A percentile compares a stretch with the other conserved stretches of the same genome.
Conservation (phyloP, 1,140 invertebrate species). For the Drosophila eugracilis region DNA sequence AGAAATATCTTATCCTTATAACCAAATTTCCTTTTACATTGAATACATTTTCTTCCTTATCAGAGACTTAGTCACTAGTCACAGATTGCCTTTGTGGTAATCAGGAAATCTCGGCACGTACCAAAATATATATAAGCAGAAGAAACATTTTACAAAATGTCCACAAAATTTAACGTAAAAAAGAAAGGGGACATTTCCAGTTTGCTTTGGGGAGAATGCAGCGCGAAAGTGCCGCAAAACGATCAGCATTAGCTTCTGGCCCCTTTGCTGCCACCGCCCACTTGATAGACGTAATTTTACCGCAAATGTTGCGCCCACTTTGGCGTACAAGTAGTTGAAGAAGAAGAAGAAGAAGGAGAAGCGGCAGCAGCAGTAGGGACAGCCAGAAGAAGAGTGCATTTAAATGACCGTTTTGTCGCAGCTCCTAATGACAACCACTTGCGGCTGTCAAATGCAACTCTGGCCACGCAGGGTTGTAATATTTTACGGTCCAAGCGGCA, state of each 20-base stretch:
- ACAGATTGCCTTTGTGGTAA: constrained; percentile 21
- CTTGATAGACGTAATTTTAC: constrained; percentile 75
- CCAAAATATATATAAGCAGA: constrained; percentile 69
- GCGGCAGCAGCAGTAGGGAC: neutral
- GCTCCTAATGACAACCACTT: constrained; percentile 79
- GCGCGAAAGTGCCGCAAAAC: constrained; percentile 68
- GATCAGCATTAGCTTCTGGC: constrained; percentile 63
- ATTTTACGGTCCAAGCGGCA: constrained; percentile 64
- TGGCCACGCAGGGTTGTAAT: constrained; percentile 72
- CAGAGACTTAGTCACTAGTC: too few species aligned
- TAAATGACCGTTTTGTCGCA: constrained; percentile 77
- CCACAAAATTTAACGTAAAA: constrained; percentile 49
- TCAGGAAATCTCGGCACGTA: constrained; percentile 51
- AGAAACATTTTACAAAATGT: constrained; percentile 54
- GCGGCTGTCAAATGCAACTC: constrained; percentile 81
- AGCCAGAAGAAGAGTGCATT: constrained; percentile 67
- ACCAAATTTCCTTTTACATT: too few species aligned
- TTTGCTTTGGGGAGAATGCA: constrained; percentile 29
- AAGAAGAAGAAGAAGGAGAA: too few species aligned
- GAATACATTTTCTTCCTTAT: too few species aligned
- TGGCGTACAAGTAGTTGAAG: constrained; percentile 1
- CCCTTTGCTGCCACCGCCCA: constrained; percentile 48
- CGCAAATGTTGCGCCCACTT: constrained; percentile 30
- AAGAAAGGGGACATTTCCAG: constrained; percentile 10
- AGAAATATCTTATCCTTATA: neutral